A percentile compares a stretch with the other conserved stretches of the same genome.
phyloP scores from a whole-genome alignment of 2,888 invertebrate genomes.

The Gastracanthus pulcherrimus region DNA sequence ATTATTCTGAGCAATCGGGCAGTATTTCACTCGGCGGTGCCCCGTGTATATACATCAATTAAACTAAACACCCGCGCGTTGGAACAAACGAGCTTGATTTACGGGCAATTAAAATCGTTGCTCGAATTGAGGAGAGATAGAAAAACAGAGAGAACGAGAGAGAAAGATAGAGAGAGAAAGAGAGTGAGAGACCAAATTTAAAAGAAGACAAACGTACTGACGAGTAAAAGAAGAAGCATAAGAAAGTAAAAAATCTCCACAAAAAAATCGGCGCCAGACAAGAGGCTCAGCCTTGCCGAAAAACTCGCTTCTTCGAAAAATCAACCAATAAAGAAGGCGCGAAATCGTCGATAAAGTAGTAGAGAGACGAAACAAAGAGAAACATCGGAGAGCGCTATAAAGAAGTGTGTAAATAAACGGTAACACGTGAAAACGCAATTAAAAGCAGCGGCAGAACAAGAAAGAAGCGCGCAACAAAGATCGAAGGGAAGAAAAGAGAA shows the following conservation, averaged over 20 bases:
- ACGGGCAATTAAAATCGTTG: constrained; percentile 28
- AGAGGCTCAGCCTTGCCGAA: too few species aligned
- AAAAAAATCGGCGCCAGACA: neutral
- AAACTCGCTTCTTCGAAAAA: neutral
- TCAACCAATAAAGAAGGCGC: neutral
- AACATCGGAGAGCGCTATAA: too few species aligned
- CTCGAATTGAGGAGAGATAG: neutral
- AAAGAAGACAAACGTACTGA: neutral
- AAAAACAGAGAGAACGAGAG: too few species aligned
- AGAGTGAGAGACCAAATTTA: too few species aligned
- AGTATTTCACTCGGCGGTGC: neutral
- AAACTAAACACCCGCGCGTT: neutral
- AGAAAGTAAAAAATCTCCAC: neutral
- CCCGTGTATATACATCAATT: neutral
- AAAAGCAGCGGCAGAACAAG: constrained; percentile 8
- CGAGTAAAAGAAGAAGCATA: neutral
- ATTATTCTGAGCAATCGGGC: neutral
- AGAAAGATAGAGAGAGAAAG: too few species aligned
- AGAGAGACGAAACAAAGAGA: too few species aligned
- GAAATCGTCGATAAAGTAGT: neutral
- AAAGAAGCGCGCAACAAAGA: neutral
- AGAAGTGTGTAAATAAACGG: constrained; percentile 38
- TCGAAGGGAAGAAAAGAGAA: neutral
- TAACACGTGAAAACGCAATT: constrained; percentile 43
- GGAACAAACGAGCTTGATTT: constrained; percentile 23